A percentile compares a stretch with the other conserved stretches of the same genome.
Evolutionary conservation across 2,888 invertebrate genomes (phyloP).

Genomic region (Tipula unca): DNA sequence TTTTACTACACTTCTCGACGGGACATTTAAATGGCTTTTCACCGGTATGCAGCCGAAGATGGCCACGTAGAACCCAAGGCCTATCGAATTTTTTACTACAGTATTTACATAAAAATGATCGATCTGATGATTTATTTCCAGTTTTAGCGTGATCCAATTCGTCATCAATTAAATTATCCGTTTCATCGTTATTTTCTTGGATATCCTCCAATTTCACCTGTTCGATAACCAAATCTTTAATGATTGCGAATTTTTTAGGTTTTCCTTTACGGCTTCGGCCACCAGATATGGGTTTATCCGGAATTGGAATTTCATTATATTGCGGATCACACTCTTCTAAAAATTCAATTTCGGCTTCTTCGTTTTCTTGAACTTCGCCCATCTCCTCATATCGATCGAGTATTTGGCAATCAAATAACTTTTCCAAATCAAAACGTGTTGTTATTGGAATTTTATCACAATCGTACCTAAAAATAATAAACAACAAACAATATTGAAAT

Average conservation of each 20-base stretch:
- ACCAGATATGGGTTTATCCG: background rate
- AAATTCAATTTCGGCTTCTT: constrained; percentile 25
- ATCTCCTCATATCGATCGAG: constrained; percentile 29
- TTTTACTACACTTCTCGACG: constrained; percentile 49
- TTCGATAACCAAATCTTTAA: background rate
- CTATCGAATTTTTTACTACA: constrained; percentile 60
- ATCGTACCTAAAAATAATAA: constrained; percentile 32
- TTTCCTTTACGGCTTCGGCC: background rate
- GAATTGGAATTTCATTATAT: background rate
- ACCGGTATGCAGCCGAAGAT: constrained; percentile 58
- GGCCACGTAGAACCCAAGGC: constrained; percentile 62
- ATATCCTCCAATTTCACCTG: background rate
- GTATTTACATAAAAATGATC: constrained; percentile 29
- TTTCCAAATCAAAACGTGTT: constrained; percentile 31
- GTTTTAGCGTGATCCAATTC: constrained; percentile 21
- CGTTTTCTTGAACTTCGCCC: constrained; percentile 25
- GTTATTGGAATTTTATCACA: constrained; percentile 32
- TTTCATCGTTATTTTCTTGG: background rate
- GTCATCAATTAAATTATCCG: constrained; percentile 15
- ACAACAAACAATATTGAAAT: too few relatives aligned
- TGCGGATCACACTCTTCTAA: background rate
- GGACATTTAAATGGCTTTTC: constrained; percentile 62
- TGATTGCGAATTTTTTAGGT: background rate
- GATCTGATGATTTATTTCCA: constrained; percentile 24
- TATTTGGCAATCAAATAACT: constrained; percentile 29